Base-by-base conservation (phyloP, 2,888 invertebrate species). In the Melinaea menophilus region DNA sequence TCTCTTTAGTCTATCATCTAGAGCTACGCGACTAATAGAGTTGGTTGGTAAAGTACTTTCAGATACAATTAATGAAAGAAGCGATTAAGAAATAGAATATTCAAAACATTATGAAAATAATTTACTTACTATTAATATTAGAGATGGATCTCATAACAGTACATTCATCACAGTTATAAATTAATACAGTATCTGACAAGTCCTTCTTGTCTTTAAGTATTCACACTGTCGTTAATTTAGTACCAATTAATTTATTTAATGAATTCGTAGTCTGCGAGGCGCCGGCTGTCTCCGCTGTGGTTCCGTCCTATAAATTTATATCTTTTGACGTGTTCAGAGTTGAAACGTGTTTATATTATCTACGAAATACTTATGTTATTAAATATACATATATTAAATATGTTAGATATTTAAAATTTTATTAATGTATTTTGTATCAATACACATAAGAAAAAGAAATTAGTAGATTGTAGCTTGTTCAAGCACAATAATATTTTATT, bases 171-270 rank as follows among this genome's bases (percentile, higher is more conserved):
- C 56, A 22, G 22, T 22, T 22, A 22, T 22, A 22, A 22, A 22
- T 13, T 56, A n/a, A 13, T 56, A 56, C 35, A 56, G 37, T 56
- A 56, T 51, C 22, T 51, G 51, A 51, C 51, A 51, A 51, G 51
- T 51, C 48, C 12, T 48, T 48, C 51, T 70, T 65, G 64, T 67
- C 62, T 67, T 63, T 63, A 62, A 59, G 56, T 63, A 65, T 64
- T 62, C 58, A 55, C 22, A 13, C 31, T 57, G 58, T 80, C 75
- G 74, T 82, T 84, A 81, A 78, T 83, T 85, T 83, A 80, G 80
- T 79, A 82, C 82, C 83, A 86, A 86, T 86, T 89, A 87, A 86
- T 88, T 86, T 79, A 85, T 87, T 86, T 80, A 83, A 88, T 88
- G 86, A 88, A 86, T 87, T 86, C 82, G 78, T 78, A 79, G 79